Conservation (phyloP, 2,797 vertebrate species). For the Salarias fasciatus region DNA sequence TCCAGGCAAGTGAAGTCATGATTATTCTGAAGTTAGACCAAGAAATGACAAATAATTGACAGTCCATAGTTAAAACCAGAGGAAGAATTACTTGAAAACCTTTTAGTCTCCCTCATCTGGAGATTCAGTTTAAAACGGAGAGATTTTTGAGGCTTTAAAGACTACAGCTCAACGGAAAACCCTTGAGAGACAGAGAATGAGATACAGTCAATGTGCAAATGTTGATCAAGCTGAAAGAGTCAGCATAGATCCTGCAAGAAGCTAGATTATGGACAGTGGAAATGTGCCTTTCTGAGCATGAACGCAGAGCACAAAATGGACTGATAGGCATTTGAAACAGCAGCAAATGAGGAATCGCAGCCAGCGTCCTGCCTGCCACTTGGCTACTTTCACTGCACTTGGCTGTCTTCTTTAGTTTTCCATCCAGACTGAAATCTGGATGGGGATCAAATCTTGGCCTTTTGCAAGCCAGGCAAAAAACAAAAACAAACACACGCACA, state of each 20-base stretch:
- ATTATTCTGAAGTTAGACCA: too few relatives aligned
- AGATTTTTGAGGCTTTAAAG: too few relatives aligned
- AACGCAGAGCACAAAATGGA: slow-evolving; percentile 22
- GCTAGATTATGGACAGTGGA: neutral
- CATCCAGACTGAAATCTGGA: slow-evolving; percentile 47
- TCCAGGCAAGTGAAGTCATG: too few relatives aligned
- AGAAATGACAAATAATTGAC: too few relatives aligned
- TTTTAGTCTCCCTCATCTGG: too few relatives aligned
- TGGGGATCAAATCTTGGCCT: slow-evolving; percentile 28
- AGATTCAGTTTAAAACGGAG: too few relatives aligned
- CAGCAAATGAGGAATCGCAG: slow-evolving; percentile 33
- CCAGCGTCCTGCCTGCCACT: slow-evolving; percentile 32
- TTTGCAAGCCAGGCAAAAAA: slow-evolving; percentile 26
- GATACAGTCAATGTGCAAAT: too few relatives aligned
- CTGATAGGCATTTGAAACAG: slow-evolving; percentile 32
- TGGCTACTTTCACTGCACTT: slow-evolving; percentile 40
- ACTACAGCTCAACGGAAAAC: too few relatives aligned
- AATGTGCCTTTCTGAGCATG: slow-evolving; percentile 23
- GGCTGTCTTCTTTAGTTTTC: slow-evolving; percentile 35
- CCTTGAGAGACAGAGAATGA: neutral
- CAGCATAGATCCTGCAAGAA: neutral
- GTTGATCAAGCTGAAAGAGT: neutral
- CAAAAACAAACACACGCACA: too few relatives aligned
- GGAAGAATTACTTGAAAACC: too few relatives aligned
- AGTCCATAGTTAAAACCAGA: too few relatives aligned